phyloP scores from a whole-genome alignment of 2,797 vertebrate species.

The Scleropages formosus region DNA sequence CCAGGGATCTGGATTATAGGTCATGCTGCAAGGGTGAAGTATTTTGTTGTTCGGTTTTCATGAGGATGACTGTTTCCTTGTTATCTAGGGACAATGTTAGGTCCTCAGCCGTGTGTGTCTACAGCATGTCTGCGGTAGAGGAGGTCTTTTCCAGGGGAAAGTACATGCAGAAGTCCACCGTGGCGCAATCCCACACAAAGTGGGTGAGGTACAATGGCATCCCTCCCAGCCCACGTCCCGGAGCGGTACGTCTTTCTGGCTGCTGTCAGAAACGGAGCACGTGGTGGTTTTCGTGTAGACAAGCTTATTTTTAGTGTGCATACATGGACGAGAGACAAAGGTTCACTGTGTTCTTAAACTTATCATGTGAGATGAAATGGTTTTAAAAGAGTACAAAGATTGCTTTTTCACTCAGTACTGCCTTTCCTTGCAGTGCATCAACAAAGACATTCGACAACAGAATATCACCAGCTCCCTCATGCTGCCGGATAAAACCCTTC shows the following conservation, averaged over 20 bases:
- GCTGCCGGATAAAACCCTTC: constrained; percentile 90
- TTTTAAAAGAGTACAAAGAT: not conserved
- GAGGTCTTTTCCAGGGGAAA: constrained; percentile 68
- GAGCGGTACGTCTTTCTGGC: constrained; percentile 58
- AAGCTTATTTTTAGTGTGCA: not conserved
- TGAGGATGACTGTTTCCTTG: constrained; percentile 6
- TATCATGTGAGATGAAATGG: not conserved
- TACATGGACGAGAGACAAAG: not conserved
- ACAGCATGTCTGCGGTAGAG: constrained; percentile 54
- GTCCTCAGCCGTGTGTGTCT: constrained; percentile 65
- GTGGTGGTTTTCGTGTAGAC: not conserved
- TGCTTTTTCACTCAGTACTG: not conserved
- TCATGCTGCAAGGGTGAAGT: not conserved
- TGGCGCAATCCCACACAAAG: constrained; percentile 64
- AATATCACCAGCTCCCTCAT: constrained; percentile 83
- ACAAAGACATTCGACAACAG: constrained; percentile 71
- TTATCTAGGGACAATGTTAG: constrained; percentile 61
- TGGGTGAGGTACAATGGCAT: constrained; percentile 71
- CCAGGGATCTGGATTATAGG: not conserved
- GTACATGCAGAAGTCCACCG: constrained; percentile 66
- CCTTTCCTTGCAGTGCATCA: constrained; percentile 76
- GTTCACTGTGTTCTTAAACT: not conserved
- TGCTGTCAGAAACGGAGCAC: not conserved
- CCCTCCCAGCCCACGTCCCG: constrained; percentile 71
- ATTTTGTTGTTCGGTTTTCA: not conserved